A percentile compares a stretch with the other conserved stretches of the same genome.
phyloP scores from a whole-genome alignment of 2,797 vertebrate species.

The Cryptoprocta ferox region DNA sequence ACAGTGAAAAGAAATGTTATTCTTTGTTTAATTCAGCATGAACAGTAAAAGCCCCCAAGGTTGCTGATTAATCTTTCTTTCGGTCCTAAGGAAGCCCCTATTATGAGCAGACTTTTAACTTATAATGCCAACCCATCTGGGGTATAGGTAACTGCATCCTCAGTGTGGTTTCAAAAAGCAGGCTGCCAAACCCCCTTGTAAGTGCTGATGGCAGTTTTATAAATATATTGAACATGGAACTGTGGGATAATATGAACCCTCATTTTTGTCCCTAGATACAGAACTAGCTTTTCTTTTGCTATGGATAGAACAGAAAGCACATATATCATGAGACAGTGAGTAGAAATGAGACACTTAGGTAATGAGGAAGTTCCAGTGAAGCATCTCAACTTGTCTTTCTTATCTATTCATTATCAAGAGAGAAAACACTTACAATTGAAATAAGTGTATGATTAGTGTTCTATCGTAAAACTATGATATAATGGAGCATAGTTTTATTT shows the following conservation, averaged over 20 bases:
- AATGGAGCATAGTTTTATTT: background rate
- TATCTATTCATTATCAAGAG: background rate
- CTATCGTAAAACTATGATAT: background rate
- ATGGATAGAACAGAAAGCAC: background rate
- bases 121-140: slow-evolving; percentile 89
- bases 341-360: background rate
- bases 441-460: background rate
- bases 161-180: slow-evolving; percentile 84
- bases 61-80: slow-evolving; percentile 32
- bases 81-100: slow-evolving; percentile 89
- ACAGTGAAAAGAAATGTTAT: background rate
- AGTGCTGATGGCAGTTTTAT: background rate
- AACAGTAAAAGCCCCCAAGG: background rate
- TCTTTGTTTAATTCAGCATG: background rate
- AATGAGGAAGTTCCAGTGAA: background rate
- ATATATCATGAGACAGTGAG: rapidly evolving
- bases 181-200: background rate
- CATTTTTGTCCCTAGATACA: background rate
- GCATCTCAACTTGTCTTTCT: background rate
- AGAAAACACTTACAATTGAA: background rate
- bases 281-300: background rate
- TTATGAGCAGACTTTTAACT: slow-evolving; percentile 87
- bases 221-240: background rate
- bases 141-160: slow-evolving; percentile 87
- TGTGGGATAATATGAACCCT: background rate